These are phyloP conservation scores for Zaprionus vittiger DNA, from an alignment of 1,140 invertebrate species.

Conservation along the genomic window DNA sequence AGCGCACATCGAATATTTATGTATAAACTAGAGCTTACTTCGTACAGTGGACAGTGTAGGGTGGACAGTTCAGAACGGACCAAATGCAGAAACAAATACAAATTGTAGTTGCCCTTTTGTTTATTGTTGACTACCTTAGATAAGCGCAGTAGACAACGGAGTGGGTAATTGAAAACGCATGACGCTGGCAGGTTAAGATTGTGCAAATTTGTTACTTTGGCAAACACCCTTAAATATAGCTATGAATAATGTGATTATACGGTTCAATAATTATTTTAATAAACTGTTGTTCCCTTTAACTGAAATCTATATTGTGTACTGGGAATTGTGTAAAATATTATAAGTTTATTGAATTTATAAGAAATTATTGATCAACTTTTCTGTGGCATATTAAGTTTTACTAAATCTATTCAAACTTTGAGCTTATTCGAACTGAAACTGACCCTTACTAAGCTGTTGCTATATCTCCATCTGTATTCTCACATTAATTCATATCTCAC, in stretches of 20 bases:
- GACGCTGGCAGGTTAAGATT: neutral
- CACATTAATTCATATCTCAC: no score
- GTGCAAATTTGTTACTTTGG: neutral
- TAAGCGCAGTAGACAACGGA: constrained; percentile 1
- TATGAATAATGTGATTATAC: neutral
- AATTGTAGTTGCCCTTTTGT: constrained; percentile 6
- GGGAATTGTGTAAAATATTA: no score
- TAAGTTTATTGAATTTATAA: no score
- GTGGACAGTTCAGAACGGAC: neutral
- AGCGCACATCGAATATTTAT: constrained; percentile 75
- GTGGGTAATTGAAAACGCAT: constrained; percentile 24
- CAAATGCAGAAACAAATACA: neutral
- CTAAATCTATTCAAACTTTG: no score
- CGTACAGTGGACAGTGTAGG: constrained; percentile 5
- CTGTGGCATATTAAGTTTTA: no score
- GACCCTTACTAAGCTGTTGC: no score
- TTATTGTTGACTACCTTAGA: constrained; percentile 8
- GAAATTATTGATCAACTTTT: no score
- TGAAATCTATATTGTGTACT: no score
- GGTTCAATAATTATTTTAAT: no score
- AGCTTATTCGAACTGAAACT: no score
- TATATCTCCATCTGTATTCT: no score
- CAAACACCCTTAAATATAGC: neutral
- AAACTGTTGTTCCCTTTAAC: no score
- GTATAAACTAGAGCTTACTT: constrained; percentile 45